phyloP scores from a whole-genome alignment of 23 tunicate species.

The Styela plicata region DNA sequence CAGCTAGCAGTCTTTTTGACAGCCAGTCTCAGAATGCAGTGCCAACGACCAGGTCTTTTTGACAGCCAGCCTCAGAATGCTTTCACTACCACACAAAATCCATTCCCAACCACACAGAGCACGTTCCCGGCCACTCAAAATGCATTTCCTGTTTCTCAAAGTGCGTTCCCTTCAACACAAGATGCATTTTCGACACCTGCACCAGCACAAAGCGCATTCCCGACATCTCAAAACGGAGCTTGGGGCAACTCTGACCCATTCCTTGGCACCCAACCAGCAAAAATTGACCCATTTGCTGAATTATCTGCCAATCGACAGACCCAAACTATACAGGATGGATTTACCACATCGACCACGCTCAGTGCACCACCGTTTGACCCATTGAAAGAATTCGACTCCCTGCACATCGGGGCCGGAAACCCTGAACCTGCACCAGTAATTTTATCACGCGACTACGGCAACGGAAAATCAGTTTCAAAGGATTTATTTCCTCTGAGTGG shows the following conservation, averaged over 20 bases:
- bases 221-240: background rate
- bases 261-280: background rate
- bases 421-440: constrained; percentile 10
- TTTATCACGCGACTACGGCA: background rate
- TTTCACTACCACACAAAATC: too few species aligned
- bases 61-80: too few species aligned
- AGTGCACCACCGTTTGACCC: constrained; percentile 57
- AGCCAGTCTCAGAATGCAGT: background rate
- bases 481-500: constrained; percentile 8
- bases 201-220: background rate
- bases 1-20: constrained; percentile 14
- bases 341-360: background rate
- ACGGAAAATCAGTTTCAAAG: constrained; percentile 24
- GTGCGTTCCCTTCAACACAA: background rate
- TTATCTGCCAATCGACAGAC: background rate
- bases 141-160: background rate
- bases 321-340: background rate
- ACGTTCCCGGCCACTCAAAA: background rate
- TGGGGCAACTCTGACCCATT: background rate
- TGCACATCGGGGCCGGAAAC: constrained; percentile 12
- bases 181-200: background rate
- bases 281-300: background rate
- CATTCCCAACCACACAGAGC: too few species aligned
- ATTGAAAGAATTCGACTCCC: constrained; percentile 43
- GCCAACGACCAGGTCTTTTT: background rate